Conservation (phyloP, 2,888 invertebrate genomes). For the Gymnoscelis rufifasciata region DNA sequence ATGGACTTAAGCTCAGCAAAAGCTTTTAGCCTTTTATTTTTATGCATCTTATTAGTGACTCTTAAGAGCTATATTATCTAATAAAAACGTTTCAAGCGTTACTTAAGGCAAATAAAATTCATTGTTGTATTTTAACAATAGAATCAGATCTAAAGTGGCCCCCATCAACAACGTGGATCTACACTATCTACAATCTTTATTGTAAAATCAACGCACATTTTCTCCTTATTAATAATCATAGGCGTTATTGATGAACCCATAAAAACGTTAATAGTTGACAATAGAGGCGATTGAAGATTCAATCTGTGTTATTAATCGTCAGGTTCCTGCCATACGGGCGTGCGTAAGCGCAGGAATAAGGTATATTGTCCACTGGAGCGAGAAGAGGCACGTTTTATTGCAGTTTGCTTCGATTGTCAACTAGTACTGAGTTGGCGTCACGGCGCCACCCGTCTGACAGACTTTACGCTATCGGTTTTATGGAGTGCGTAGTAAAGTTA, state of each 20-base stretch:
- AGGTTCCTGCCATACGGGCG: constrained; percentile 51
- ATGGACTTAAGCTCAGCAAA: too few species aligned
- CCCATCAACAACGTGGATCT: neutral
- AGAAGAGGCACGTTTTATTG: neutral
- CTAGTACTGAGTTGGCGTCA: constrained; percentile 17
- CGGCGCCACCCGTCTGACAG: constrained; percentile 2
- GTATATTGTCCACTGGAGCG: constrained; percentile 2
- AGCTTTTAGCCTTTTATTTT: too few species aligned
- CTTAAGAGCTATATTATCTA: too few species aligned
- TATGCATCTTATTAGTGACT: too few species aligned
- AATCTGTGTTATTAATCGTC: constrained; percentile 62
- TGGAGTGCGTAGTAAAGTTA: constrained; percentile 1
- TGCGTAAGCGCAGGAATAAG: constrained; percentile 37
- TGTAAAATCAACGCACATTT: constrained; percentile 18
- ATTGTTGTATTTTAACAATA: neutral
- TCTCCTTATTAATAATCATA: constrained; percentile 25
- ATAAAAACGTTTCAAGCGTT: too few species aligned
- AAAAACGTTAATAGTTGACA: constrained; percentile 46
- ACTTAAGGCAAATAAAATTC: neutral
- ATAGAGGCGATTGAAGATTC: constrained; percentile 53
- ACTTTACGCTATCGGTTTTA: constrained; percentile 3
- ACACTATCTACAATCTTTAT: constrained; percentile 22
- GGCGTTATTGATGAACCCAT: constrained; percentile 33
- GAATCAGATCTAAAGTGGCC: constrained; percentile 3
- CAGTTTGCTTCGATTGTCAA: constrained; percentile 1